These are phyloP conservation scores for Drosophila paracracens DNA, from an alignment of 2,888 invertebrate genomes.

Conservation along the genomic window DNA sequence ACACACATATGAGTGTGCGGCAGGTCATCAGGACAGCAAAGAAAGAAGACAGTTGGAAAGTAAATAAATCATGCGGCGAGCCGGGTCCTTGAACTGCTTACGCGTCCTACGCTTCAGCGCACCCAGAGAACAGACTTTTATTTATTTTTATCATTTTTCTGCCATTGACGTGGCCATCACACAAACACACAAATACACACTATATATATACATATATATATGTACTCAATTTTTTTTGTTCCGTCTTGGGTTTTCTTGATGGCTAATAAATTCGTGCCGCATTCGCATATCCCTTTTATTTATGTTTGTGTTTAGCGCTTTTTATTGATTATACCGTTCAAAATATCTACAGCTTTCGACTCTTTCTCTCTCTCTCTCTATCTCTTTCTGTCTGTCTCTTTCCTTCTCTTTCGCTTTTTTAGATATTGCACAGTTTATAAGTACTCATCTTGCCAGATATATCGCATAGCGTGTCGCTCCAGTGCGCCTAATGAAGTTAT, in stretches of 20 bases:
- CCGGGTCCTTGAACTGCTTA: constrained; percentile 74
- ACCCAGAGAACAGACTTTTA: constrained; percentile 58
- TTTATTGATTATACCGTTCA: constrained; percentile 72
- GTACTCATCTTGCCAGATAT: constrained; percentile 64
- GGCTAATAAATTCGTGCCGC: constrained; percentile 67
- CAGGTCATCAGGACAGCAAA: constrained; percentile 54
- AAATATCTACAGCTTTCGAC: constrained; percentile 35
- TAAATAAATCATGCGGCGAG: constrained; percentile 74
- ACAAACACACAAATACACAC: constrained; percentile 1
- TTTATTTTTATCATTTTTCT: constrained; percentile 68
- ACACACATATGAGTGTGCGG: constrained; percentile 7
- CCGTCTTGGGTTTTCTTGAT: constrained; percentile 51
- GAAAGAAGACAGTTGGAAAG: constrained; percentile 67
- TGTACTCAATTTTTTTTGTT: constrained; percentile 21
- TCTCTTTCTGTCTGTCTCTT: neutral
- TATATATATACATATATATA: constrained; percentile 12
- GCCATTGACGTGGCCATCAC: constrained; percentile 48
- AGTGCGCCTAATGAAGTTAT: constrained; percentile 73
- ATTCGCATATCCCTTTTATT: constrained; percentile 65
- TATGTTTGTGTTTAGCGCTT: constrained; percentile 68
- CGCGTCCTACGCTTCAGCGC: constrained; percentile 61
- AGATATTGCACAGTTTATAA: constrained; percentile 61
- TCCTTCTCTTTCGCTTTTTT: constrained; percentile 25
- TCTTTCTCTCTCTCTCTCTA: neutral
- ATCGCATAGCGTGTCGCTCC: constrained; percentile 63